phyloP scores from a whole-genome alignment of 2,797 vertebrate genomes.

The Yasuhikotakia modesta region DNA sequence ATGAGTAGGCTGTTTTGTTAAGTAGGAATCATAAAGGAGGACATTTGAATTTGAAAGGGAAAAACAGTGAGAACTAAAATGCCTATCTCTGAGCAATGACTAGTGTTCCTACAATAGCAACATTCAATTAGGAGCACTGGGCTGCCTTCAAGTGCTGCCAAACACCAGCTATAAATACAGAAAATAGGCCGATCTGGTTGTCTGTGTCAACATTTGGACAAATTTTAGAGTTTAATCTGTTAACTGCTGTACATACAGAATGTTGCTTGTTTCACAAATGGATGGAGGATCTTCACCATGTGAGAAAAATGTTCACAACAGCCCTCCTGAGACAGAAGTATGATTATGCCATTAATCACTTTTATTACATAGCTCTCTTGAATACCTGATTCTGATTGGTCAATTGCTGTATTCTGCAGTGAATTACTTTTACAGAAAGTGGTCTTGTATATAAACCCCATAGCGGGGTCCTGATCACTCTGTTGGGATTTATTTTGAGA shows the following conservation, averaged over 20 bases:
- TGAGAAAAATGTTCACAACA: conserved; percentile 29
- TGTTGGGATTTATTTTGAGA: not conserved
- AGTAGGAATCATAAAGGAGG: conserved; percentile 39
- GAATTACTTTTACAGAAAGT: conserved; percentile 2
- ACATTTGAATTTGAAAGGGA: conserved; percentile 56
- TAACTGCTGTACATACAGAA: conserved; percentile 47
- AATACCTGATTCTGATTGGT: conserved; percentile 26
- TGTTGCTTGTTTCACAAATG: conserved; percentile 51
- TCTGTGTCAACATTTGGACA: conserved; percentile 71
- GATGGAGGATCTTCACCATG: conserved; percentile 22
- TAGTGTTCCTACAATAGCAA: conserved; percentile 65
- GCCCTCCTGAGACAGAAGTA: conserved; percentile 28
- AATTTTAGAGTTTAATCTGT: conserved; percentile 60
- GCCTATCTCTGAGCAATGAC: conserved; percentile 58
- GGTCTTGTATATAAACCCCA: conserved; percentile 9
- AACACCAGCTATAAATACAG: conserved; percentile 71
- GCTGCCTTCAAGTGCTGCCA: conserved; percentile 69
- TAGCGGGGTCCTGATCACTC: not conserved
- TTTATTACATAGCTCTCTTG: conserved; percentile 31
- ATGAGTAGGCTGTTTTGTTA: conserved; percentile 18
- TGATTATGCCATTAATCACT: conserved; percentile 33
- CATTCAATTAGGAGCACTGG: conserved; percentile 70
- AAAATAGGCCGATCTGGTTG: conserved; percentile 65
- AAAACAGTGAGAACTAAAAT: conserved; percentile 58
- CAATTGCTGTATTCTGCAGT: conserved; percentile 6